Evolutionary conservation across 2,888 invertebrate genomes (phyloP).

Genomic region (Frankliniella intonsa): DNA sequence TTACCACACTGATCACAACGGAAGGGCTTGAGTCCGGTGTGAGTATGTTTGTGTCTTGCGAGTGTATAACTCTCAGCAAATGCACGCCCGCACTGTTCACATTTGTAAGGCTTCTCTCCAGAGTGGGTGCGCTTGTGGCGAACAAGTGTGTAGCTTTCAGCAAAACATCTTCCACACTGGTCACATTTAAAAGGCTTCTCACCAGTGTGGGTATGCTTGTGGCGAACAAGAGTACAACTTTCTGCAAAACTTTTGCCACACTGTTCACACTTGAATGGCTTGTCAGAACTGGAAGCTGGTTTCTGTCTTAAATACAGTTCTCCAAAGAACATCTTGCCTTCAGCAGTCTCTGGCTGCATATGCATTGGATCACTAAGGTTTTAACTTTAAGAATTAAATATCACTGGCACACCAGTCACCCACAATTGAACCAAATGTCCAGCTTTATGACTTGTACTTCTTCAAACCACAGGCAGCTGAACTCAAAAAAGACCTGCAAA

Average conservation of each 20-base stretch:
- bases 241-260: conserved; percentile 15
- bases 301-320: conserved; percentile 2
- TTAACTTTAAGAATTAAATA: no score
- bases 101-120: conserved; percentile 10
- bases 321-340: conserved; percentile 10
- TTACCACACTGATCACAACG: conserved; percentile 17
- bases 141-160: conserved; percentile 12
- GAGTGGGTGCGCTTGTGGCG: conserved; percentile 17
- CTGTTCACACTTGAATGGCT: conserved; percentile 16
- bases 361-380: not conserved
- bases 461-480: no score
- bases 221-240: conserved; percentile 12
- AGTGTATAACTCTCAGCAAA: conserved; percentile 7
- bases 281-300: not conserved
- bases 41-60: conserved; percentile 1
- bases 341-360: not conserved
- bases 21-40: not conserved
- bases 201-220: conserved; percentile 17
- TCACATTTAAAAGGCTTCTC: conserved; percentile 11
- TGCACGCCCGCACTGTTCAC: conserved; percentile 3
- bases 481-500: no score
- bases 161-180: conserved; percentile 11
- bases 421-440: no score
- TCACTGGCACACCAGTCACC: no score
- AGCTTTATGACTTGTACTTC: no score